Percentiles rank a stretch among this genome's conserved stretches.
Conservation (phyloP, 1,140 invertebrate genomes). For the Charaxes varanes region DNA sequence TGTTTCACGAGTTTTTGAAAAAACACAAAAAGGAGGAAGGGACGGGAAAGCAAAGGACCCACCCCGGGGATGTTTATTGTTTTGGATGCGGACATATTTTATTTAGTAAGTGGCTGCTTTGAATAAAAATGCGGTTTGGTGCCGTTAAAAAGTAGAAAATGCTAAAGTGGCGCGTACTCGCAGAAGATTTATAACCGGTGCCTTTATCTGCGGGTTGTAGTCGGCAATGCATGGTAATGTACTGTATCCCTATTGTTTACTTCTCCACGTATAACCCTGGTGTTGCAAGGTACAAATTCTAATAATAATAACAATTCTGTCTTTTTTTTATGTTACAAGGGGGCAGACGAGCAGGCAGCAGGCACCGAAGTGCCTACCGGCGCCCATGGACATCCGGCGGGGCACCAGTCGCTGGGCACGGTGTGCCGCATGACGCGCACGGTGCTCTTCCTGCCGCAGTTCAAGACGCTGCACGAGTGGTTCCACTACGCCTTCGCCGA, state of each 20-base stretch:
- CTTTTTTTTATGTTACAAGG: too few relatives aligned
- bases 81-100: slow-evolving; percentile 61
- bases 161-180: slow-evolving; percentile 20
- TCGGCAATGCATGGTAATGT: too few relatives aligned
- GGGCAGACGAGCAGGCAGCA: too few relatives aligned
- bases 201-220: too few relatives aligned
- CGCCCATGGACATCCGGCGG: too few relatives aligned
- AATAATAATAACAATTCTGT: too few relatives aligned
- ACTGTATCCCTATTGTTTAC: too few relatives aligned
- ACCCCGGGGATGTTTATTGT: slow-evolving; percentile 51
- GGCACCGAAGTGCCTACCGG: too few relatives aligned
- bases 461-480: slow-evolving; percentile 95
- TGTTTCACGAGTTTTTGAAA: slow-evolving; percentile 27
- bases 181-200: slow-evolving; percentile 35
- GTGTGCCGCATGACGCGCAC: slow-evolving; percentile 93
- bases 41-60: slow-evolving; percentile 40
- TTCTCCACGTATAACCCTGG: too few relatives aligned
- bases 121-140: slow-evolving; percentile 65
- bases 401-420: slow-evolving; percentile 91
- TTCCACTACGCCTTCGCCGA: slow-evolving; percentile 97
- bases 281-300: too few relatives aligned
- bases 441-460: slow-evolving; percentile 95
- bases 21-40: slow-evolving; percentile 42
- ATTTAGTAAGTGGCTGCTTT: slow-evolving; percentile 66
- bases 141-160: slow-evolving; percentile 61